A percentile compares a stretch with the other conserved stretches of the same genome.
phyloP scores from a whole-genome alignment of 2,797 vertebrate species.

The Eupleurogrammus muticus region DNA sequence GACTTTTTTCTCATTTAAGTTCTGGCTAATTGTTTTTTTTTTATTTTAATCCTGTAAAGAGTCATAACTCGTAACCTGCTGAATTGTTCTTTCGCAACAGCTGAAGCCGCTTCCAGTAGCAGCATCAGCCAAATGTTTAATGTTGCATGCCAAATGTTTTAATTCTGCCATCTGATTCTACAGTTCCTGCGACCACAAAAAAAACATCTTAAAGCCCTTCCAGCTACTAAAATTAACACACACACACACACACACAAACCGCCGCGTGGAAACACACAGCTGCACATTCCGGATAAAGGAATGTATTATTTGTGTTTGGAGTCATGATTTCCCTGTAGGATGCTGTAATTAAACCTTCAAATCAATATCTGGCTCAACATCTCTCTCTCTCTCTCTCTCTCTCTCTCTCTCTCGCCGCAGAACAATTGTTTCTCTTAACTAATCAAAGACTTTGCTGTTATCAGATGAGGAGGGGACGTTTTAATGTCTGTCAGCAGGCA shows the following conservation, averaged over 20 bases:
- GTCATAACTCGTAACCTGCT: background rate
- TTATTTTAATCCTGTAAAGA: too few species aligned
- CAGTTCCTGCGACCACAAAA: background rate
- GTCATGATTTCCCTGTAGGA: conserved; percentile 57
- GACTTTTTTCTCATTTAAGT: too few species aligned
- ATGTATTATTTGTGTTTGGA: conserved; percentile 50
- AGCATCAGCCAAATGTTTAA: background rate
- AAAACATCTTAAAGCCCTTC: background rate
- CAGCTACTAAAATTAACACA: background rate
- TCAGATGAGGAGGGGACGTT: conserved; percentile 58
- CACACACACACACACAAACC: background rate
- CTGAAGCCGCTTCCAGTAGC: background rate
- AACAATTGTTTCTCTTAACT: conserved; percentile 58
- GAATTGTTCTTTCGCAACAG: background rate
- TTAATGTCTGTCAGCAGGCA: background rate
- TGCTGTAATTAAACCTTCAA: conserved; percentile 62
- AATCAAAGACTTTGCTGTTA: conserved; percentile 62
- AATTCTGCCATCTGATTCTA: background rate
- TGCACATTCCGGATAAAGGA: conserved; percentile 14
- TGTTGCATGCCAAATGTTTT: background rate
- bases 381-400: conserved; percentile 21
- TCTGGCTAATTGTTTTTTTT: too few species aligned
- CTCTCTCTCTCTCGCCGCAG: conserved; percentile 14
- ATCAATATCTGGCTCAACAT: conserved; percentile 32
- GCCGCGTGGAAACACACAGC: background rate